A percentile compares a stretch with the other conserved stretches of the same genome.
These are phyloP conservation scores for Illadopsis cleaveri DNA, from an alignment of 2,113 vertebrate species.

Conservation along the genomic window DNA sequence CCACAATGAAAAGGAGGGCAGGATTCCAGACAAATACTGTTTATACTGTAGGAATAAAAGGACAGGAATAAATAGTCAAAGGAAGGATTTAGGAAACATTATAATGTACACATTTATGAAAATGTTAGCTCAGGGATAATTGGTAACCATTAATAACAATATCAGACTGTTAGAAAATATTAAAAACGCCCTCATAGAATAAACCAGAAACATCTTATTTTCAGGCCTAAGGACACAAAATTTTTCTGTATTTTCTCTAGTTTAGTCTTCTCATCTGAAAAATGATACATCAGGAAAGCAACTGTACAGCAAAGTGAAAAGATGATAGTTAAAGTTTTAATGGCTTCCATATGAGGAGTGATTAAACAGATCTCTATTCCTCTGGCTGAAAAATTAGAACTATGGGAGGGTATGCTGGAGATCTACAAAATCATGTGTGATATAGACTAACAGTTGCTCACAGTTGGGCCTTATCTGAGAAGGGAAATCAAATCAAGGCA, in stretches of 20 bases:
- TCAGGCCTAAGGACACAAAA: neutral
- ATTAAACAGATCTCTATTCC: neutral
- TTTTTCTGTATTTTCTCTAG: neutral
- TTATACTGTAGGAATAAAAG: neutral
- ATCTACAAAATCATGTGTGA: neutral
- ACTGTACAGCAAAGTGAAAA: neutral
- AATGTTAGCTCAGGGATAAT: neutral
- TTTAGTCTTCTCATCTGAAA: constrained; percentile 1
- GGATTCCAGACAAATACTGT: neutral
- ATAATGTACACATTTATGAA: neutral
- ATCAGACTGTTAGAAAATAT: neutral
- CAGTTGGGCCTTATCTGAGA: neutral
- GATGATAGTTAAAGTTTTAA: neutral
- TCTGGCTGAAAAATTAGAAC: neutral
- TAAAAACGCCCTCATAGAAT: neutral
- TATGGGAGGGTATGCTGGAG: neutral
- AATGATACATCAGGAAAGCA: neutral
- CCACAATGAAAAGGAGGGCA: neutral
- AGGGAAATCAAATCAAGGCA: neutral
- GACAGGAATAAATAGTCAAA: neutral
- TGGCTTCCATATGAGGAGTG: neutral
- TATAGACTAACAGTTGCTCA: neutral
- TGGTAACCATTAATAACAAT: neutral
- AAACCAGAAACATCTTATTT: neutral
- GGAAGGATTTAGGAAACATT: neutral